phyloP scores from a whole-genome alignment of 1,140 invertebrate genomes.

The Diorhabda elongata region DNA sequence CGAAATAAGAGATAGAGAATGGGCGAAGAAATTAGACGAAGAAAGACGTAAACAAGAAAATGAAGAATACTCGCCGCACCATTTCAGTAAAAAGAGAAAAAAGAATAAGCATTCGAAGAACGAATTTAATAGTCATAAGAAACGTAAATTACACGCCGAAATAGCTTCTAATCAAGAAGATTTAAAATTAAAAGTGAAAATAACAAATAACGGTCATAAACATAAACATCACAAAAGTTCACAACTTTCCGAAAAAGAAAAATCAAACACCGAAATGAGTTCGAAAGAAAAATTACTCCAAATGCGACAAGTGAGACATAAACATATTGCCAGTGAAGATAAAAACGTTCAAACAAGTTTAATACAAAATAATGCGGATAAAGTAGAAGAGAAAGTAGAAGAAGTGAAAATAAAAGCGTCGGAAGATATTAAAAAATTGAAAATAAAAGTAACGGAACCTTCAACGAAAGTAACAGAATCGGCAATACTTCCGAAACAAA shows the following conservation, averaged over 20 bases:
- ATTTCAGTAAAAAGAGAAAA: slow-evolving; percentile 41
- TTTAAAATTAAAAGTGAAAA: slow-evolving; percentile 45
- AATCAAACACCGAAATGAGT: slow-evolving; percentile 24
- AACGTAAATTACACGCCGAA: slow-evolving; percentile 43
- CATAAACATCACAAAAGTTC: slow-evolving; percentile 42
- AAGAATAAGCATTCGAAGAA: slow-evolving; percentile 44
- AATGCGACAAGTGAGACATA: slow-evolving; percentile 45
- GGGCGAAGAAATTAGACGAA: slow-evolving; percentile 43
- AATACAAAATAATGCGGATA: slow-evolving; percentile 26
- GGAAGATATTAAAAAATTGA: slow-evolving; percentile 15
- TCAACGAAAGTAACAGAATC: slow-evolving; percentile 18
- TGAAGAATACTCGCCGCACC: slow-evolving; percentile 31
- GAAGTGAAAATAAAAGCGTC: slow-evolving; percentile 4
- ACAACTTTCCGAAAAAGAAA: slow-evolving; percentile 15
- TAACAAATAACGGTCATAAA: slow-evolving; percentile 44
- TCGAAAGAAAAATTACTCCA: slow-evolving; percentile 44
- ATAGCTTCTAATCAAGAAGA: slow-evolving; percentile 42
- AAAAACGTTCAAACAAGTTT: slow-evolving; percentile 30
- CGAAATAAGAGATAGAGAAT: slow-evolving; percentile 43
- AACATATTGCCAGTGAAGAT: slow-evolving; percentile 34
- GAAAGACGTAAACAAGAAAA: slow-evolving; percentile 29
- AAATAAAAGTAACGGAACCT: slow-evolving; percentile 16
- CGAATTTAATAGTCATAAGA: slow-evolving; percentile 38
- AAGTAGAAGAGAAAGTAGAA: slow-evolving; percentile 18
- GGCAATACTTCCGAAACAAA: slow-evolving; percentile 13